Base-by-base conservation (phyloP, 2,888 invertebrate genomes). In the Drosophila setosimentum region DNA sequence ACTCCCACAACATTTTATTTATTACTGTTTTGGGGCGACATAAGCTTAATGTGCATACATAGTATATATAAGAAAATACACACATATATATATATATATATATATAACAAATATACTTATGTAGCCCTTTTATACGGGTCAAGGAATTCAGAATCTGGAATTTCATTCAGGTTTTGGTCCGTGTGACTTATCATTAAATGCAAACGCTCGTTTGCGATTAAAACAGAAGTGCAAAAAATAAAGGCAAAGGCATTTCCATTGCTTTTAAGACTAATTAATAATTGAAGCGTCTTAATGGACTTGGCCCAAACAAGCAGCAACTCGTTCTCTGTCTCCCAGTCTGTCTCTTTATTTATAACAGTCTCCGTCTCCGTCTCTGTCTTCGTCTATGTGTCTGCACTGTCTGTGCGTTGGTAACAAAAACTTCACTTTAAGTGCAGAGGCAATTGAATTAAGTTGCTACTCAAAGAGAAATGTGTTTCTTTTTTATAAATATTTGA, bases 261-360 rank as follows among this genome's bases (percentile, higher is more conserved):
- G 86, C 86, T 86, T 86, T 86, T 88, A 86, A 86, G 87, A 63
- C 87, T 87, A 84, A 87, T 86, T 81, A 86, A 86, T 86, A 90
- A 90, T 86, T 86, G 73, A 86, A 73, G 73, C 89, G 70, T 89
- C 87, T 82, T 86, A 90, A 90, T 90, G 90, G 86, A 88, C 90
- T 86, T 80, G 73, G 73, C 68, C 76, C 62, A 68, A 69, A 68
- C 66, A 51, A 58, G 68, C 65, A 62, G 37, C 81, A 78, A 78
- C 81, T 81, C 78, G 72, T 77, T 81, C 62, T 58, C 57, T 29
- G 53, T 51, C 48, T 45, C n/a, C 21, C 45, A 35, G 60, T 55
- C 49, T 37, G 33, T 35, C 42, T 50, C 62, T 42, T 40, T 45
- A 45, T 45, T 24, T 45, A 16, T 45, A 45, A 45, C 45, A 21